Conservation (phyloP, 2,888 invertebrate genomes). For the Ryuthela nishihirai region DNA sequence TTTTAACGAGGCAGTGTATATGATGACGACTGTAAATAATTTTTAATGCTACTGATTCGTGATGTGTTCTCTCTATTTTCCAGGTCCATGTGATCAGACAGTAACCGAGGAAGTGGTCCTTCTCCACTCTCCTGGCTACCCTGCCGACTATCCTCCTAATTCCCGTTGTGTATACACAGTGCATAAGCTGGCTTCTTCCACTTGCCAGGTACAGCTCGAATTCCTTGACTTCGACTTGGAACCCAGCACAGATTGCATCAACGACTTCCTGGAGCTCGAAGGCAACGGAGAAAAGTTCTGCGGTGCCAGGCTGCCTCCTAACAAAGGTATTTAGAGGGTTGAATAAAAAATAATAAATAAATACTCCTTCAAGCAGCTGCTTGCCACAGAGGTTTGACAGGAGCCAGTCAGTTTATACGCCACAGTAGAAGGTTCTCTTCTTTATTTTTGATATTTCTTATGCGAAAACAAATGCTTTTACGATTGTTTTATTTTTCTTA, state of each 20-base stretch:
- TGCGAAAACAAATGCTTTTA: too few relatives aligned
- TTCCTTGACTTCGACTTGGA: constrained; percentile 43
- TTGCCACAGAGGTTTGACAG: too few relatives aligned
- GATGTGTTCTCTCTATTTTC: too few relatives aligned
- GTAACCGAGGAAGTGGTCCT: constrained; percentile 24
- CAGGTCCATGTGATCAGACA: constrained; percentile 36
- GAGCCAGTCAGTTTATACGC: too few relatives aligned
- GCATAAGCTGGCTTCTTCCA: constrained; percentile 17
- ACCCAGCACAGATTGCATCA: constrained; percentile 30
- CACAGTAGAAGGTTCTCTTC: too few relatives aligned
- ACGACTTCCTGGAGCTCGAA: constrained; percentile 42
- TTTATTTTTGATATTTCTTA: too few relatives aligned
- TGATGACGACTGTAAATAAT: too few relatives aligned
- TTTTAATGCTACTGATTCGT: too few relatives aligned
- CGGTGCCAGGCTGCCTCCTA: constrained; percentile 26
- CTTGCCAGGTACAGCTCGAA: constrained; percentile 42
- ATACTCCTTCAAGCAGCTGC: too few relatives aligned
- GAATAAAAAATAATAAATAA: too few relatives aligned
- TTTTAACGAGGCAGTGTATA: too few relatives aligned
- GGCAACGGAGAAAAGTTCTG: constrained; percentile 36
- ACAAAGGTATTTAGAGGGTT: constrained; percentile 30
- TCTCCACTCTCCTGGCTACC: constrained; percentile 39
- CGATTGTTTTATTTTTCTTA: too few relatives aligned
- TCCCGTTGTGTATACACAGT: constrained; percentile 39
- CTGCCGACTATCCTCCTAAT: constrained; percentile 36